Conservation (phyloP, 2,797 vertebrate species). For the Florisuga fusca region DNA sequence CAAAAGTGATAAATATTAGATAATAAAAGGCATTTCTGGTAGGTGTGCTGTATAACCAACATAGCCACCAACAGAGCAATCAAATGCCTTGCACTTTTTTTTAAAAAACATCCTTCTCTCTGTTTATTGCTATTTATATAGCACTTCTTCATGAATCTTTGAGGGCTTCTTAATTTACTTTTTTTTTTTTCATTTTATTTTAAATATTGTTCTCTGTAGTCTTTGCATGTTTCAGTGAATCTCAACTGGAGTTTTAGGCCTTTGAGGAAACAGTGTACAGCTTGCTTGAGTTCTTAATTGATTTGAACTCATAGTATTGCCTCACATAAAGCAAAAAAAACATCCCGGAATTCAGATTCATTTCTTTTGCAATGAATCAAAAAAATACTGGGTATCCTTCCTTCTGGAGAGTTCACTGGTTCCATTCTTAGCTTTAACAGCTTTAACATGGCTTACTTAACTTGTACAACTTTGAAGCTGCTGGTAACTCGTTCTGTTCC, state of each 20-base stretch:
- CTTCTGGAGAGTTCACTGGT: not conserved
- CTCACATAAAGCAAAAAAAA: not conserved
- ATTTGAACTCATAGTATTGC: not conserved
- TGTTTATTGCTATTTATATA: not conserved
- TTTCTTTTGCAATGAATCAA: not conserved
- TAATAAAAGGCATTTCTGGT: constrained; percentile 28
- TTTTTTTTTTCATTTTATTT: no score
- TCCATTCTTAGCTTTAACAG: not conserved
- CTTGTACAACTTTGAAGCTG: not conserved
- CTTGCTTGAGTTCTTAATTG: not conserved
- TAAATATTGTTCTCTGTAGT: not conserved
- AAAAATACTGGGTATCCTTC: not conserved
- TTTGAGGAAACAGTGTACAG: not conserved
- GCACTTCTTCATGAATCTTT: not conserved
- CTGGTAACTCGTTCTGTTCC: not conserved
- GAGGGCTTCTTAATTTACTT: not conserved
- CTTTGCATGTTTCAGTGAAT: not conserved
- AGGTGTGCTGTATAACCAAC: not conserved
- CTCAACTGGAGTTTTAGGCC: not conserved
- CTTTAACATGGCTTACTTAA: not conserved
- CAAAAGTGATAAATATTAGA: constrained; percentile 24
- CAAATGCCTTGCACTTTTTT: not conserved
- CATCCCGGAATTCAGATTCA: not conserved
- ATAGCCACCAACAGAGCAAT: not conserved
- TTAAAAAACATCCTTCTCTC: not conserved